These are phyloP conservation scores for Brachystomella parvula DNA, from an alignment of 1,140 invertebrate species.

Conservation along the genomic window DNA sequence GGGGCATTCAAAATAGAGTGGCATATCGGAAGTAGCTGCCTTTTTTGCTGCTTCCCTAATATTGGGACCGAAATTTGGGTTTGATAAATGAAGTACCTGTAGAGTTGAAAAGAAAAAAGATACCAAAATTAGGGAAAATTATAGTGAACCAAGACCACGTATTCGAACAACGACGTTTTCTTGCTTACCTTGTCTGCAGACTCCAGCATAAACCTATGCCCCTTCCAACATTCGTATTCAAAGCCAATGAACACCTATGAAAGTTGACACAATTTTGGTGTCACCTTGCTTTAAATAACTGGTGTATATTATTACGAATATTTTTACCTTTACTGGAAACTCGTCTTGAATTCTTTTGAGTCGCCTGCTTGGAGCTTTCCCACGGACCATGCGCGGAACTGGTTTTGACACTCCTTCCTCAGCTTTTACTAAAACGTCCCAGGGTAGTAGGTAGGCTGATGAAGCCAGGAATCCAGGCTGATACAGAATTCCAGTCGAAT, in stretches of 20 bases:
- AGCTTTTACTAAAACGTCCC: constrained; percentile 75
- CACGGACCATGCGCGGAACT: constrained; percentile 16
- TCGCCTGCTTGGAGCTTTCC: constrained; percentile 16
- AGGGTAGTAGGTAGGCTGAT: constrained; percentile 77
- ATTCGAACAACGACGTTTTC: too few species aligned
- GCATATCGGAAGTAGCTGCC: constrained; percentile 78
- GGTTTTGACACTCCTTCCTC: constrained; percentile 31
- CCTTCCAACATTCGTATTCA: constrained; percentile 92
- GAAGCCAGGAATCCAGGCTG: constrained; percentile 73
- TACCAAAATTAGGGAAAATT: too few species aligned
- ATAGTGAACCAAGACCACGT: too few species aligned
- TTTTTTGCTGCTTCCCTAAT: constrained; percentile 78
- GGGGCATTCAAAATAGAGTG: constrained; percentile 77
- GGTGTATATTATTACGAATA: too few species aligned
- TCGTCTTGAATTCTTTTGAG: constrained; percentile 41
- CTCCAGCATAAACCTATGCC: constrained; percentile 90
- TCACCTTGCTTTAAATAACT: too few species aligned
- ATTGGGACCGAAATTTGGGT: constrained; percentile 50
- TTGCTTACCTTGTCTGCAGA: constrained; percentile 74
- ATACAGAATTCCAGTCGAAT: constrained; percentile 47
- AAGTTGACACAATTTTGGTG: too few species aligned
- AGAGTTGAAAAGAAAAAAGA: too few species aligned
- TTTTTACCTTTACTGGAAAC: constrained; percentile 81
- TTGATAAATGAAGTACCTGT: constrained; percentile 40
- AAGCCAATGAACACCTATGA: constrained; percentile 93